Evolutionary conservation across 2,113 vertebrate genomes (phyloP).

Genomic region (Halcyon malimbica): DNA sequence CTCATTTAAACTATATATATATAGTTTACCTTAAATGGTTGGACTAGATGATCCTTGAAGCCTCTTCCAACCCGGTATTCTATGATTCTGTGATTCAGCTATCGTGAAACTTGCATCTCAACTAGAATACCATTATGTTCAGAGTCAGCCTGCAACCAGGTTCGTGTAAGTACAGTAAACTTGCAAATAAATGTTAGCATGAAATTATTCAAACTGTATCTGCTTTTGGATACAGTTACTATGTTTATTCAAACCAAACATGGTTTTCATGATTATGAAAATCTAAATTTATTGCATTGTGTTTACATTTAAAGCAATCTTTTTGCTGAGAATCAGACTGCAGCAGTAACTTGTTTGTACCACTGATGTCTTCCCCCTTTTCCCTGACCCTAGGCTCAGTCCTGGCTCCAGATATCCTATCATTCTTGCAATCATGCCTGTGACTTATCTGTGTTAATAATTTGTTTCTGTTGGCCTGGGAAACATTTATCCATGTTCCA

Average conservation of each 20-base stretch:
- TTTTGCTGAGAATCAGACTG: neutral
- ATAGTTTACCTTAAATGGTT: too few relatives aligned
- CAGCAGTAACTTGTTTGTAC: neutral
- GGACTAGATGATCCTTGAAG: too few relatives aligned
- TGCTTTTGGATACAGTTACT: neutral
- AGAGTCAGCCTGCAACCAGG: neutral
- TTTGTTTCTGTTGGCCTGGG: neutral
- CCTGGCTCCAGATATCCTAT: neutral
- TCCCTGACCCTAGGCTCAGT: neutral
- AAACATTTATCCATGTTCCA: neutral
- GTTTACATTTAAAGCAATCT: neutral
- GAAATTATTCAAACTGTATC: neutral
- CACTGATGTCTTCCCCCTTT: neutral
- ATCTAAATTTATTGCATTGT: neutral
- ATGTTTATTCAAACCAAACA: neutral
- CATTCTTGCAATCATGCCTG: neutral
- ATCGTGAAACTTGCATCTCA: neutral
- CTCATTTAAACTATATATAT: too few relatives aligned
- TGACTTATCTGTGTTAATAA: neutral
- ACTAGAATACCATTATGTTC: neutral
- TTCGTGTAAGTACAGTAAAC: neutral
- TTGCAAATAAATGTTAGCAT: neutral
- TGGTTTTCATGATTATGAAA: neutral
- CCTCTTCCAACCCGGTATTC: too few relatives aligned
- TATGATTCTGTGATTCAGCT: too few relatives aligned